Evolutionary conservation across 2,888 invertebrate genomes (phyloP).

Genomic region (Allygus modestus): DNA sequence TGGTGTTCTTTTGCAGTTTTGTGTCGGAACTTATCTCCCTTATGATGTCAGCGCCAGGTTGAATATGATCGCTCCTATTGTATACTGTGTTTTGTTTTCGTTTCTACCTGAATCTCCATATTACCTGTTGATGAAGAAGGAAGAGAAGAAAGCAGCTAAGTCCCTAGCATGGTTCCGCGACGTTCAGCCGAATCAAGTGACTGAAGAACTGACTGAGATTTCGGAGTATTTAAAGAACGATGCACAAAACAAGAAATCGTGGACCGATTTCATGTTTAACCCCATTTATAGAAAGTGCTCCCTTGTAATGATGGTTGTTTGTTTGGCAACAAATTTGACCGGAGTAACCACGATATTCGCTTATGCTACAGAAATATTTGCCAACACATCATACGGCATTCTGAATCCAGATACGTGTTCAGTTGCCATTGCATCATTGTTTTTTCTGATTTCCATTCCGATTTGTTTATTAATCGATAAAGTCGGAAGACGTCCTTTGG

Average conservation of each 20-base stretch:
- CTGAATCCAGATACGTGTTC: slow-evolving; percentile 57
- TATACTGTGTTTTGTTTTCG: slow-evolving; percentile 75
- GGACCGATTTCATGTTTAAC: slow-evolving; percentile 77
- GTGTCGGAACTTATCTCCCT: slow-evolving; percentile 39
- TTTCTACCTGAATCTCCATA: slow-evolving; percentile 82
- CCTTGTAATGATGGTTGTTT: slow-evolving; percentile 69
- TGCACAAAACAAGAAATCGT: slow-evolving; percentile 77
- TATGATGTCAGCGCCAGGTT: slow-evolving; percentile 39
- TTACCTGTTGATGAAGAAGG: slow-evolving; percentile 77
- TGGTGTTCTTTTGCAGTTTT: slow-evolving; percentile 32
- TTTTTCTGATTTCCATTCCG: slow-evolving; percentile 76
- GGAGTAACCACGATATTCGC: slow-evolving; percentile 59
- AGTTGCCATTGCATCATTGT: slow-evolving; percentile 15
- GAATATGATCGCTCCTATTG: slow-evolving; percentile 48
- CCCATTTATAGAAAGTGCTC: slow-evolving; percentile 76
- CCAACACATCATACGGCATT: slow-evolving; percentile 27
- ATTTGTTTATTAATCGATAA: slow-evolving; percentile 75
- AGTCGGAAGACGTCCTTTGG: slow-evolving; percentile 46
- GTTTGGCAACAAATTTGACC: slow-evolving; percentile 50
- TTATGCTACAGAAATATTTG: slow-evolving; percentile 65
- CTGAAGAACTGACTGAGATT: slow-evolving; percentile 60
- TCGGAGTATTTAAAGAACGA: slow-evolving; percentile 76
- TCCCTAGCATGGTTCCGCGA: slow-evolving; percentile 64
- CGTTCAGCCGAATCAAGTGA: slow-evolving; percentile 60
- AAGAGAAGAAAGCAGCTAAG: slow-evolving; percentile 75